Conservation (phyloP, 2,113 vertebrate genomes). For the Marcusenius ussheri region DNA sequence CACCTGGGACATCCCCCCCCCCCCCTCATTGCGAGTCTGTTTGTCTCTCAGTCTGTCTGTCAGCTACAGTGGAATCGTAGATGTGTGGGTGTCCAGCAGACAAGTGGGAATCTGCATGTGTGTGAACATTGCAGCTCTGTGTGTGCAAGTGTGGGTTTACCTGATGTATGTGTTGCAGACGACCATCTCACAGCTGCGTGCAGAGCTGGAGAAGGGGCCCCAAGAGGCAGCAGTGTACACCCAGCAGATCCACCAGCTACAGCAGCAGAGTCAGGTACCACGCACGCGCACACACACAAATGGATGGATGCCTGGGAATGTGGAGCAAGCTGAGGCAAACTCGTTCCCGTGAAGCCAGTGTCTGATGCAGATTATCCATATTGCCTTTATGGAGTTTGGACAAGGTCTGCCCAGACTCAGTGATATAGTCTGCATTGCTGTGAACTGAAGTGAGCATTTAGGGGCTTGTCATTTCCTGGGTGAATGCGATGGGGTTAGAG, state of each 20-base stretch:
- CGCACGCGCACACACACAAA: slow-evolving; percentile 2
- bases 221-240: slow-evolving; percentile 89
- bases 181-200: slow-evolving; percentile 77
- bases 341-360: background rate
- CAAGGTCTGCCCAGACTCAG: background rate
- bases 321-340: background rate
- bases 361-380: background rate
- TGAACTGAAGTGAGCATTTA: background rate
- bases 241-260: slow-evolving; percentile 81
- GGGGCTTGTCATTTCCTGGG: background rate
- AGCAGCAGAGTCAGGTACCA: slow-evolving; percentile 79
- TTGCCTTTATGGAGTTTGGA: background rate
- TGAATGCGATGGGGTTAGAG: background rate
- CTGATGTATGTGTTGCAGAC: slow-evolving; percentile 49
- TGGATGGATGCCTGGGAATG: background rate
- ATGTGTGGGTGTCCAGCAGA: background rate
- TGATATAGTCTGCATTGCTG: background rate
- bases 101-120: background rate
- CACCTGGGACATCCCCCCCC: background rate
- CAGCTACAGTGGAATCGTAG: background rate
- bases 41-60: background rate
- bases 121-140: background rate
- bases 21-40: background rate
- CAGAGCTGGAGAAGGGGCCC: slow-evolving; percentile 86
- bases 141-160: background rate